phyloP scores from a whole-genome alignment of 2,113 vertebrate genomes.

The Dermatemys mawii region DNA sequence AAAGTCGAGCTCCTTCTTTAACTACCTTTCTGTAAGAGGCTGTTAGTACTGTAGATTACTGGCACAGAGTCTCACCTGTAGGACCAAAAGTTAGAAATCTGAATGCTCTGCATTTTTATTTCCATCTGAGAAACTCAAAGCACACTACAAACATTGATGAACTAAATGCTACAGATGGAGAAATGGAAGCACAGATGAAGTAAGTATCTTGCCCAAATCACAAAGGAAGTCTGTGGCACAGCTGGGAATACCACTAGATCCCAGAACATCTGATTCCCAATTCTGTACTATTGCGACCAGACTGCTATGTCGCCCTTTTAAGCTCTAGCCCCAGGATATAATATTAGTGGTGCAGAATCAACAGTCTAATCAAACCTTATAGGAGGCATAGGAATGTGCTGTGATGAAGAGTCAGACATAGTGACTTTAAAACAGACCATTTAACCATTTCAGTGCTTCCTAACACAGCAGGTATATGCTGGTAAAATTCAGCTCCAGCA shows the following conservation, averaged over 20 bases:
- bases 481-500: neutral
- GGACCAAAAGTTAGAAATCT: neutral
- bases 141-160: too few relatives aligned
- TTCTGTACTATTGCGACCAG: neutral
- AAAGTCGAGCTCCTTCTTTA: neutral
- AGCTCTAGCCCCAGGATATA: neutral
- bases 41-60: neutral
- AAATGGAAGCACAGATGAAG: neutral
- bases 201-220: neutral
- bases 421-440: neutral
- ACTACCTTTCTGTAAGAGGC: neutral
- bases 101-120: neutral
- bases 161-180: neutral
- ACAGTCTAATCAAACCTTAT: neutral
- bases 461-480: neutral
- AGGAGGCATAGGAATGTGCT: neutral
- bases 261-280: neutral
- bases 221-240: neutral
- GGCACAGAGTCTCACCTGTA: conserved; percentile 10
- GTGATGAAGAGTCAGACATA: neutral
- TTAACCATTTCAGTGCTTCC: neutral
- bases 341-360: neutral
- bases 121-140: neutral
- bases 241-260: neutral
- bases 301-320: neutral